Conservation (phyloP, 2,888 invertebrate genomes). For the Oconnorella tubifera region DNA sequence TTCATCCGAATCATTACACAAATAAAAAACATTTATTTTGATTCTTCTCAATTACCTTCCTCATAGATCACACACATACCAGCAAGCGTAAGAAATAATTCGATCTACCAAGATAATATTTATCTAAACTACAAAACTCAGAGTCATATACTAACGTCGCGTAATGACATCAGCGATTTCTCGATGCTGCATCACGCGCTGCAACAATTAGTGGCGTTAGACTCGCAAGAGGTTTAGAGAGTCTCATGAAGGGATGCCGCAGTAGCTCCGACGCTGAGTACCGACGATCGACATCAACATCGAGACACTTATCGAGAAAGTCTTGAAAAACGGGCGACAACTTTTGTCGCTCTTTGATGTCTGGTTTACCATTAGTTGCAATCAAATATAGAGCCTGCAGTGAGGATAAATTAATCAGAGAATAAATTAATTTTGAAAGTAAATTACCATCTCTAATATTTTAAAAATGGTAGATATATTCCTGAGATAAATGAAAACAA, state of each 20-base stretch:
- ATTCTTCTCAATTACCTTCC: too few species aligned
- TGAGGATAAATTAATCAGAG: too few species aligned
- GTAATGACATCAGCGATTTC: not conserved
- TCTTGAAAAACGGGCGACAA: conserved; percentile 93
- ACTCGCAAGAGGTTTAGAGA: conserved; percentile 92
- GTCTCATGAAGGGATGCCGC: conserved; percentile 89
- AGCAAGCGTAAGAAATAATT: not conserved
- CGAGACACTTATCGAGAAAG: conserved; percentile 64
- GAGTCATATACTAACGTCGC: too few species aligned
- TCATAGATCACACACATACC: not conserved
- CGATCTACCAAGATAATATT: not conserved
- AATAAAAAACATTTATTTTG: too few species aligned
- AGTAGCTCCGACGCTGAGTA: conserved; percentile 61
- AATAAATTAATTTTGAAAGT: too few species aligned
- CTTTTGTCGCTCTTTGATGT: conserved; percentile 96
- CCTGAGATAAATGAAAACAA: too few species aligned
- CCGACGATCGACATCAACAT: conserved; percentile 61
- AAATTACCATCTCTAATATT: too few species aligned
- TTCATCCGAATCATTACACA: too few species aligned
- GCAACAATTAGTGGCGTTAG: conserved; percentile 82
- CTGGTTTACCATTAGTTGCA: conserved; percentile 98
- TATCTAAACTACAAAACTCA: not conserved
- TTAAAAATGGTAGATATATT: too few species aligned
- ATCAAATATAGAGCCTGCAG: conserved; percentile 96
- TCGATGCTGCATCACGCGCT: conserved; percentile 48